Evolutionary conservation across 2,113 vertebrate genomes (phyloP).

Genomic region (Scomber colias): DNA sequence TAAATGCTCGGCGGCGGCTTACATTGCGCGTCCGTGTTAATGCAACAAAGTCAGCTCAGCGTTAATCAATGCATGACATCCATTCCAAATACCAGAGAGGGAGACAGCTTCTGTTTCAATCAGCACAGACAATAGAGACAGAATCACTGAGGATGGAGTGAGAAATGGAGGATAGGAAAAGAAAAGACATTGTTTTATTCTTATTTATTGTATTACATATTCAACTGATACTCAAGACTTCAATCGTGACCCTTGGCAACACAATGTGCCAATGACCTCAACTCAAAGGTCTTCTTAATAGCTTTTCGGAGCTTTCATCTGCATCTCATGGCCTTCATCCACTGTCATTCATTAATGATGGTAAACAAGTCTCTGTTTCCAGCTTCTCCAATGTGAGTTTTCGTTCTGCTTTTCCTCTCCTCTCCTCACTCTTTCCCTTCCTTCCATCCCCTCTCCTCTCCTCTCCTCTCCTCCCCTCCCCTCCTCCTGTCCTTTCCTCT

Average conservation of each 20-base stretch:
- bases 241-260: not conserved
- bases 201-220: not conserved
- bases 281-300: not conserved
- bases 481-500: too few relatives aligned
- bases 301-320: not conserved
- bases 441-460: too few relatives aligned
- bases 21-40: slow-evolving; percentile 49
- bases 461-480: not conserved
- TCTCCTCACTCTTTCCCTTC: not conserved
- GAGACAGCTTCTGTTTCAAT: slow-evolving; percentile 40
- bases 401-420: not conserved
- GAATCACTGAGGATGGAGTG: not conserved
- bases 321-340: too few relatives aligned
- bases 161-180: slow-evolving; percentile 4
- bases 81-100: slow-evolving; percentile 38
- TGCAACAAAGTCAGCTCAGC: slow-evolving; percentile 46
- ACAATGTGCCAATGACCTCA: not conserved
- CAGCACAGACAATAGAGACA: slow-evolving; percentile 34
- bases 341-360: too few relatives aligned
- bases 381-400: too few relatives aligned
- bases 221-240: not conserved
- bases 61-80: slow-evolving; percentile 63
- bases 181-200: slow-evolving; percentile 1
- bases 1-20: slow-evolving; percentile 55
- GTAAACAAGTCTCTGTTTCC: too few relatives aligned